Percentiles rank a stretch among this genome's conserved stretches.
Conservation (phyloP, 2,113 vertebrate species). For the Naja naja region DNA sequence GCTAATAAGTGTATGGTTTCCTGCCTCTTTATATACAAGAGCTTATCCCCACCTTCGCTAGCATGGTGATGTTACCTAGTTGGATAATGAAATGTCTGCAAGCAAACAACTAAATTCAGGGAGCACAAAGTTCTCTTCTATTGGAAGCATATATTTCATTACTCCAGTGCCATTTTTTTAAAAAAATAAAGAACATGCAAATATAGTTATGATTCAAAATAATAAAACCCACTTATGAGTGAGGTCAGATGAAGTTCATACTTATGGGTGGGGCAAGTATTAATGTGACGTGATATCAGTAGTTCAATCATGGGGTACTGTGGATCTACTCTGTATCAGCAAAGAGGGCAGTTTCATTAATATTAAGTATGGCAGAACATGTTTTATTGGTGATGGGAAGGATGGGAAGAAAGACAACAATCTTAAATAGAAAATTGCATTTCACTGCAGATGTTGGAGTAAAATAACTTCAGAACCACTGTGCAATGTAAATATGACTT, state of each 20-base stretch:
- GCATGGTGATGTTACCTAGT: not conserved
- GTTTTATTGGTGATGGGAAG: constrained; percentile 17
- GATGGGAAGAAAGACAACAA: not conserved
- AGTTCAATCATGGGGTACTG: constrained; percentile 35
- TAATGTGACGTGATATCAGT: not conserved
- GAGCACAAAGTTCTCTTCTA: not conserved
- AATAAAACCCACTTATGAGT: constrained; percentile 5
- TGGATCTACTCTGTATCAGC: constrained; percentile 7
- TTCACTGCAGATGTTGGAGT: constrained; percentile 35
- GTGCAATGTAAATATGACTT: constrained; percentile 38
- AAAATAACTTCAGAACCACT: constrained; percentile 39
- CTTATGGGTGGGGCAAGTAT: constrained; percentile 10
- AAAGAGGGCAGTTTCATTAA: constrained; percentile 5
- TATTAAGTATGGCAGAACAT: constrained; percentile 53
- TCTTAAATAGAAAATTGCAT: constrained; percentile 38
- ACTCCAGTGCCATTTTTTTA: not conserved
- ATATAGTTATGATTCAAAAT: constrained; percentile 21
- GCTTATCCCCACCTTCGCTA: not conserved
- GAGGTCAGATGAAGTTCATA: constrained; percentile 14
- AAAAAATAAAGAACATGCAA: constrained; percentile 17
- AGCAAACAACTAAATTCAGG: not conserved
- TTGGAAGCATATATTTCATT: not conserved
- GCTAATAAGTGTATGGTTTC: not conserved
- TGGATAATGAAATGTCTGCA: not conserved
- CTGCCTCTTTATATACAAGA: not conserved